Base-by-base conservation (phyloP, 2,113 vertebrate species). In the Plectropomus leopardus region DNA sequence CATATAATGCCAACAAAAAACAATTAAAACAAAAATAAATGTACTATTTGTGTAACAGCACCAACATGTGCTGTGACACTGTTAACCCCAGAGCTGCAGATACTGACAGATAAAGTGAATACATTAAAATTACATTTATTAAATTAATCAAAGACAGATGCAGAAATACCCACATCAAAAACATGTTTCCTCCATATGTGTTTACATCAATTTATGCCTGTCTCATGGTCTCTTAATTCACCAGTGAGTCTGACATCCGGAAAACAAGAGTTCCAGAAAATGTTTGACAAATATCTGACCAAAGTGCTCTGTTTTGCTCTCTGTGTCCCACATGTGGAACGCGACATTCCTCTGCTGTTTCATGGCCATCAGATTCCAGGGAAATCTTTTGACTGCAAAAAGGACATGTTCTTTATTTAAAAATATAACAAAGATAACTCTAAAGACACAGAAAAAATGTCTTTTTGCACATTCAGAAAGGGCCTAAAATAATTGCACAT, bases 131-230 rank as follows among this genome's bases (percentile, higher is more conserved):
- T 14, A 6, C 7, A 53, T 74, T n/a, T 19, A 57, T 78, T 53
- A 86, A 1, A 44, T n/a, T 77, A 63, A 90, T 50, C 14, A 23
- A 24, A n/a, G 55, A n/a, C 73, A 86, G 74, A 66, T 78, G 67
- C 19, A 47, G 48, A 34, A 58, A 61, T 21, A 10, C 13, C 66
- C 40, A 74, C 55, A 65, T 58, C 34, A 60, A 60, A n/a, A 50
- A 19, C 40, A 47, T 26, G 48, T 58, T 78, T 32, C 7, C 24
- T 50, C 78, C 30, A 28, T 42, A 63, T 40, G 57, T 58, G 48
- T 60, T 42, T 21, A n/a, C 44, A 54, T 51, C 60, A 5, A 30
- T 47, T 42, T 63, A 23, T 57, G 55, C 42, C 19, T 17, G 1
- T 7, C 5, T 45, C 5, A 15, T 17, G 1, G 55, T 34, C 40